A percentile compares a stretch with the other conserved stretches of the same genome.
These are phyloP conservation scores for Desmodus rotundus DNA, from an alignment of 2,113 vertebrate species.

Conservation along the genomic window DNA sequence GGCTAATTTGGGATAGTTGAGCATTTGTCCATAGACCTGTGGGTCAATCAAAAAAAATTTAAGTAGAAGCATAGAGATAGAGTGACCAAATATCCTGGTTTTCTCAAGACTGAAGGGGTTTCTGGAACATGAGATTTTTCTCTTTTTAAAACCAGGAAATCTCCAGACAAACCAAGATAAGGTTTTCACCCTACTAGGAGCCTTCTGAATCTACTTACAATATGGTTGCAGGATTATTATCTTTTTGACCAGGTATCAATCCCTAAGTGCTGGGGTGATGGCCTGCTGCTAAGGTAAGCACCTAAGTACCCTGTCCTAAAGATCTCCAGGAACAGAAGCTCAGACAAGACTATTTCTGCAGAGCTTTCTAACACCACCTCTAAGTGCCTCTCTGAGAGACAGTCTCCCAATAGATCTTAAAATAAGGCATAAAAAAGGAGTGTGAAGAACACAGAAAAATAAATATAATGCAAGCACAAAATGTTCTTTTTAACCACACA, in stretches of 20 bases:
- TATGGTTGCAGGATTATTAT: not conserved
- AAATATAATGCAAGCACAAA: not conserved
- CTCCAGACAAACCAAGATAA: not conserved
- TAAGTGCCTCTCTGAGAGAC: not conserved
- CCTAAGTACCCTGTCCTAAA: not conserved
- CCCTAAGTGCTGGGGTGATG: not conserved
- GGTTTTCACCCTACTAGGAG: not conserved
- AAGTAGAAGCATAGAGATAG: not conserved
- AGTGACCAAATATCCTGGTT: not conserved
- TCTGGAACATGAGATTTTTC: not conserved
- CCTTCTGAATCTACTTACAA: not conserved
- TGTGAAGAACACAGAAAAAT: not conserved
- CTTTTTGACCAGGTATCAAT: not conserved
- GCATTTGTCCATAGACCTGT: not conserved
- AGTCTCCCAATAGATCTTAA: not conserved
- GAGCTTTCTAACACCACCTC: rapidly evolving
- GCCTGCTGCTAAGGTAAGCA: not conserved
- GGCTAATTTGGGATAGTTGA: not conserved
- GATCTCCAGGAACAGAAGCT: not conserved
- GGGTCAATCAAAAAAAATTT: not conserved
- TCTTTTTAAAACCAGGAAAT: not conserved
- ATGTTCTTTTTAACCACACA: not conserved
- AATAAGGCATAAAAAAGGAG: not conserved
- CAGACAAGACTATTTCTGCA: not conserved
- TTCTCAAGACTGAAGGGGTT: not conserved